Conservation (phyloP, 1,140 invertebrate species). For the Hormaphis cornu region DNA sequence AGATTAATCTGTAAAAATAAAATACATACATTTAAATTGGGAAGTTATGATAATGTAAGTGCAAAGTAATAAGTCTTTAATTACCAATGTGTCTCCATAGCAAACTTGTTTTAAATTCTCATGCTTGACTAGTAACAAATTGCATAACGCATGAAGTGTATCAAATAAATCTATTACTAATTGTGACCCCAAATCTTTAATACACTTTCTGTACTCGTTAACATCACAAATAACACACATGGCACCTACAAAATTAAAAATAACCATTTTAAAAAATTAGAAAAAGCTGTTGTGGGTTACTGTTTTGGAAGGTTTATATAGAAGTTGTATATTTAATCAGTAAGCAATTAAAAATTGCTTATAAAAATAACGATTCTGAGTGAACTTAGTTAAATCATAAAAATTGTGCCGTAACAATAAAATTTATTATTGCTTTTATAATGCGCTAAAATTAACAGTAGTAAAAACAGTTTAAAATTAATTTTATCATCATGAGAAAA, state of each 20-base stretch:
- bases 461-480: too few relatives aligned
- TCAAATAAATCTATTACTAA: conserved; percentile 83
- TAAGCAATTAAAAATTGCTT: too few relatives aligned
- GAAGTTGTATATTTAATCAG: too few relatives aligned
- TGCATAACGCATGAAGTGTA: conserved; percentile 88
- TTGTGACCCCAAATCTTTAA: conserved; percentile 61
- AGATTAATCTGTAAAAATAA: conserved; percentile 61
- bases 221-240: conserved; percentile 98
- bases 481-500: too few relatives aligned
- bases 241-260: conserved; percentile 54
- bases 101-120: conserved; percentile 94
- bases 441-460: too few relatives aligned
- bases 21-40: neutral
- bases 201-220: conserved; percentile 83
- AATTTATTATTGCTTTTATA: too few relatives aligned
- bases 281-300: too few relatives aligned
- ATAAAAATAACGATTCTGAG: too few relatives aligned
- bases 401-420: too few relatives aligned
- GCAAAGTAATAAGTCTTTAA: neutral
- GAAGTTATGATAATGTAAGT: neutral
- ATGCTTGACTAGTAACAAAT: conserved; percentile 87
- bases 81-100: conserved; percentile 82
- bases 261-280: too few relatives aligned
- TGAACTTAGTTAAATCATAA: too few relatives aligned
- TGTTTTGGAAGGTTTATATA: too few relatives aligned